A percentile compares a stretch with the other conserved stretches of the same genome.
These are phyloP conservation scores for Pantherophis alleghaniensis DNA, from an alignment of 2,797 vertebrate species.

Conservation along the genomic window DNA sequence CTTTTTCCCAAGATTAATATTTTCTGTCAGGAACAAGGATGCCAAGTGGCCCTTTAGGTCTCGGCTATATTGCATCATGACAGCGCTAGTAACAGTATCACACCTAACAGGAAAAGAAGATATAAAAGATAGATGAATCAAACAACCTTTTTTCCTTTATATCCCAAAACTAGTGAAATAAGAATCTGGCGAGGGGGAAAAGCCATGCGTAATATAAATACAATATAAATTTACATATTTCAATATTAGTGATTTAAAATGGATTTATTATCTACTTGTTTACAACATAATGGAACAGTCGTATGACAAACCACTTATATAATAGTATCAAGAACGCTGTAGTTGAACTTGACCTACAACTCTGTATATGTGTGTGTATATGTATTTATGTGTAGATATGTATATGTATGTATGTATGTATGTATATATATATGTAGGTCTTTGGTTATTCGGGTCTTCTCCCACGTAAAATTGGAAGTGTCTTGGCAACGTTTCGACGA, in stretches of 20 bases:
- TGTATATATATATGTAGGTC: too few relatives aligned
- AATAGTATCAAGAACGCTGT: not conserved
- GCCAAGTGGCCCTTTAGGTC: conserved; percentile 97
- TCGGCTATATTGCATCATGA: conserved; percentile 99
- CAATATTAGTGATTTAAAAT: not conserved
- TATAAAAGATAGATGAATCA: conserved; percentile 8
- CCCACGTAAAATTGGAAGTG: too few relatives aligned
- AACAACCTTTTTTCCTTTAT: not conserved
- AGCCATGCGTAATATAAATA: not conserved
- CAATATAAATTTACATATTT: not conserved
- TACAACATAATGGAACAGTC: not conserved
- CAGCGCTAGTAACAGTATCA: conserved; percentile 93
- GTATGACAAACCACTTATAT: not conserved
- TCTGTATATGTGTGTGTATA: not conserved
- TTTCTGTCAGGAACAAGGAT: conserved; percentile 96
- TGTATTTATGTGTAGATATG: too few relatives aligned
- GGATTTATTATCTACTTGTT: not conserved
- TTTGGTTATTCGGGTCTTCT: too few relatives aligned
- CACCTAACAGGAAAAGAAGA: conserved; percentile 74
- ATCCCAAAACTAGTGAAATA: not conserved
- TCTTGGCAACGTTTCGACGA: too few relatives aligned
- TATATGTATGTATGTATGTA: too few relatives aligned
- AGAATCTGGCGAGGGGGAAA: not conserved
- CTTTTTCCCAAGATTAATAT: conserved; percentile 97
- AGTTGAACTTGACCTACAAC: not conserved